Evolutionary conservation across 2,797 vertebrate genomes (phyloP), one percentile per base, ranked within the genome.

Genomic region (Ctenopoma kingsleyae): DNA sequence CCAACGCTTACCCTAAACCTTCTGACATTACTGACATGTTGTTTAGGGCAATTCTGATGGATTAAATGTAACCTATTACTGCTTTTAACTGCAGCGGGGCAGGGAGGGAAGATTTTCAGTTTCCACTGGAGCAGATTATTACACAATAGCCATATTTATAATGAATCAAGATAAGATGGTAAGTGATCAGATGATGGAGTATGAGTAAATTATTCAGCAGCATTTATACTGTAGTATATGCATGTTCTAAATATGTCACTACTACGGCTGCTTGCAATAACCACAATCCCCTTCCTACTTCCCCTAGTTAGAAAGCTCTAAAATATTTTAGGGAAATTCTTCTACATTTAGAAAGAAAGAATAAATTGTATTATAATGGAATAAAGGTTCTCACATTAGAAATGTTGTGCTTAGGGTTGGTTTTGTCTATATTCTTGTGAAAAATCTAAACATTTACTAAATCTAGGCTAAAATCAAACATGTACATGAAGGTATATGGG

Each of bases 21-120:
- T 54, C 67, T 13, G 19, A 75, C 67, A 63, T 51, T 0, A 15
- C 56, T 66, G 74, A 83, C 64, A 62, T 40, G 56, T 38, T 82
- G 76, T 77, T 85, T 73, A 83, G 60, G 55, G 58, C 61, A 71
- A 7, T 71, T 77, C 65, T 78, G 79, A 78, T 17, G 9, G 61
- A 74, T 78, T 73, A 67, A 72, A 75, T 62, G 60, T 67, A 79
- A 87, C 62, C 59, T 67, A 19, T 70, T 49, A 17, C 32, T 8
- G 40, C 50, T 67, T 48, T 55, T 5, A 63, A 61, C 66, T 68
- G 55, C 59, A 43, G 69, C 16, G 0, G 11, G 15, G 49, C 47
- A 68, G 27, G 7, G 43, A 65, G 0, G 8, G 38, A 62, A 56
- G 53, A 67, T 30, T 36, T 15, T 55, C 54, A 62, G 47, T 81